phyloP scores from a whole-genome alignment of 2,797 vertebrate species.

The Lemur catta region DNA sequence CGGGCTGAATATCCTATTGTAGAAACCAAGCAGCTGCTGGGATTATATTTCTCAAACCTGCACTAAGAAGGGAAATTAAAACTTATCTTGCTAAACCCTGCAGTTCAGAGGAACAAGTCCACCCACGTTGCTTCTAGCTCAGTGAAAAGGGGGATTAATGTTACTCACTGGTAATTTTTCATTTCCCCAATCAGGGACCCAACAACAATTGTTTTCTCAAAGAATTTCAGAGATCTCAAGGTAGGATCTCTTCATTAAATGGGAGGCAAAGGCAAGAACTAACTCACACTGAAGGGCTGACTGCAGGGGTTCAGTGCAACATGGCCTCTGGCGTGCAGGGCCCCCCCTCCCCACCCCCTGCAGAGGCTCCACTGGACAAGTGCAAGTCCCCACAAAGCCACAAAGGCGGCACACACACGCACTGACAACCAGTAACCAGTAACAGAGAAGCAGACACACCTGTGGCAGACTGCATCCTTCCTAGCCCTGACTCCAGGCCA shows the following conservation, averaged over 20 bases:
- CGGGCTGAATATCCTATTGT: not conserved
- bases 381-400: not conserved
- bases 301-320: not conserved
- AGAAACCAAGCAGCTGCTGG: constrained; percentile 44
- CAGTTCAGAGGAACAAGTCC: constrained; percentile 10
- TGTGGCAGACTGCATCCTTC: not conserved
- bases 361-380: not conserved
- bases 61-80: constrained; percentile 60
- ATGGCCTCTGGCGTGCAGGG: not conserved
- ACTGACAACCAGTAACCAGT: too few species aligned
- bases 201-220: constrained; percentile 24
- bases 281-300: not conserved
- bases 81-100: constrained; percentile 37
- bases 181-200: not conserved
- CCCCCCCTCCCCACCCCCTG: not conserved
- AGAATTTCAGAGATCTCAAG: not conserved
- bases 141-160: not conserved
- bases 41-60: constrained; percentile 58
- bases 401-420: not conserved
- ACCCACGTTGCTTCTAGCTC: constrained; percentile 25
- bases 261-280: not conserved
- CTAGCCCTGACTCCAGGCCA: not conserved
- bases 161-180: constrained; percentile 22
- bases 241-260: not conserved
- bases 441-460: not conserved